Base-by-base conservation (phyloP, 1,140 invertebrate genomes). In the Bombus waltoni region DNA sequence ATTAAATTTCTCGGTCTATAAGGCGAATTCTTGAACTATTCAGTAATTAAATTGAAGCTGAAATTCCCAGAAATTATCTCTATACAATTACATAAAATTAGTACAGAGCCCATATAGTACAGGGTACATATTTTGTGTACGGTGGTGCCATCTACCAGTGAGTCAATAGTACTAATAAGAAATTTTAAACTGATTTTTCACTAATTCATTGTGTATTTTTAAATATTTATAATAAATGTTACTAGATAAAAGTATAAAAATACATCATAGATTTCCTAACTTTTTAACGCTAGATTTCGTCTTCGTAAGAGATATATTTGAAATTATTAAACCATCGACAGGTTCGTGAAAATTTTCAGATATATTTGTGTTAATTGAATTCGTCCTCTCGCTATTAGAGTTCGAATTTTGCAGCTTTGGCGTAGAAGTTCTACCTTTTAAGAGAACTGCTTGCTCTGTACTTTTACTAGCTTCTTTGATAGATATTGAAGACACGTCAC, bases 401-500 rank as follows among this genome's bases (percentile, higher is more conserved):
- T 92, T 93, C 0, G 92, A 93, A 70, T 91, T 88, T 38, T 93
- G 92, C 9, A 94, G 88, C 85, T 95, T 95, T 5, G 95, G 95
- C 0, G 95, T 95, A 0, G 95, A 95, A 25, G 94, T 95, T 82
- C 95, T 93, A 9, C 91, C 95, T 75, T 94, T 95, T 57, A 94
- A 88, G 11, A 95, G 90, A 11, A 95, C 93, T 10, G 93, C 93
- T 72, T 91, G 86, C 57, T 95, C 95, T 1, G 95, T 95, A 77
- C 94, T 95, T 88, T 95, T 95, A 40, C 93, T 95, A 0, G 92
- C 91, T 71, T 95, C 93, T 79, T 92, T 94, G 2, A 95, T 92
- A 0, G 95, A 95, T 87, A 95, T 95, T 11, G 94, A 95, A 0
- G 95, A 95, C 9, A 95, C 93, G 42, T 95, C 94, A 57, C 94